These are phyloP conservation scores for Champsocephalus gunnari DNA, from an alignment of 2,797 vertebrate species.

Conservation along the genomic window DNA sequence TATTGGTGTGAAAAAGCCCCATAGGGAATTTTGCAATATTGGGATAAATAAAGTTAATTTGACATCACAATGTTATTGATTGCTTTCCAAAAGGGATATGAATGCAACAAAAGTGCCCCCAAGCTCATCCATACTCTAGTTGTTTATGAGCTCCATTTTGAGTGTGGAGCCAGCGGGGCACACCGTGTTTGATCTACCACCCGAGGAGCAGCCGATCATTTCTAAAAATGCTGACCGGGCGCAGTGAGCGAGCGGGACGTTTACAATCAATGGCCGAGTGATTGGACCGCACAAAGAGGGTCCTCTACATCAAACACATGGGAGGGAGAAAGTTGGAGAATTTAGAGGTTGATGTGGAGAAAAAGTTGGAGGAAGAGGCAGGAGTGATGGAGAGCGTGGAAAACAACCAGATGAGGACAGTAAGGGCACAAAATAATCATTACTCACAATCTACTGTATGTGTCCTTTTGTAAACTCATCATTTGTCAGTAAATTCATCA, in stretches of 20 bases:
- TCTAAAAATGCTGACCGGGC: constrained; percentile 75
- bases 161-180: constrained; percentile 17
- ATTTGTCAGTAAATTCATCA: no score
- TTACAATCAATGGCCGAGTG: constrained; percentile 68
- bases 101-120: constrained; percentile 12
- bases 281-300: constrained; percentile 36
- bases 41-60: background rate
- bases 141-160: constrained; percentile 43
- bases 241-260: constrained; percentile 51
- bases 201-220: constrained; percentile 69
- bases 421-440: constrained; percentile 11
- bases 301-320: constrained; percentile 66
- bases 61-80: background rate
- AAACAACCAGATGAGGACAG: constrained; percentile 25
- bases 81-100: constrained; percentile 15
- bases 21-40: background rate
- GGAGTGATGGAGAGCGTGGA: constrained; percentile 30
- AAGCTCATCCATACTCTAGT: constrained; percentile 5
- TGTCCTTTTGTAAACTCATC: constrained; percentile 15
- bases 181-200: constrained; percentile 67
- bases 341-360: constrained; percentile 46
- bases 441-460: constrained; percentile 1
- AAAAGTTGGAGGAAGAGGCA: constrained; percentile 49
- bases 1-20: background rate
- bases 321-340: constrained; percentile 25